Conservation (phyloP, 2,797 vertebrate species). For the Rhinogobio ventralis region DNA sequence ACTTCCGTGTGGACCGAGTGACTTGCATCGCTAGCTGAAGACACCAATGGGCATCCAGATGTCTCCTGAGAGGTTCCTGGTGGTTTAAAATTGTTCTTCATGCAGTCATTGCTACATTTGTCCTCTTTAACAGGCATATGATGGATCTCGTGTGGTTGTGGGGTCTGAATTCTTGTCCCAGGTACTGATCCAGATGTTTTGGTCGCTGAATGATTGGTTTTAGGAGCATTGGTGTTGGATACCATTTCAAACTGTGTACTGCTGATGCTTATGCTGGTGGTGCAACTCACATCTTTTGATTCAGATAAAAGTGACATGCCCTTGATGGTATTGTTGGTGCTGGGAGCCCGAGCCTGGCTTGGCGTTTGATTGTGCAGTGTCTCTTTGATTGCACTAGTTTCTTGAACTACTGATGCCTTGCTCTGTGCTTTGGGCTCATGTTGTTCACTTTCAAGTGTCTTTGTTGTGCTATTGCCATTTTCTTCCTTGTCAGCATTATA, state of each 20-base stretch:
- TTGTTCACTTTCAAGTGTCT: conserved; percentile 55
- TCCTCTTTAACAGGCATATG: conserved; percentile 15
- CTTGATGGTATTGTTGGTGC: conserved; percentile 44
- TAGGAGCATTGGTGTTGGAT: neutral
- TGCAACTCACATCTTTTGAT: conserved; percentile 61
- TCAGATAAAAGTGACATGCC: conserved; percentile 55
- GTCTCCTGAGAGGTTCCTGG: conserved; percentile 51
- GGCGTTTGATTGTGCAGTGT: conserved; percentile 61
- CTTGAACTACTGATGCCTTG: conserved; percentile 53
- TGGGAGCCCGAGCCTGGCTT: conserved; percentile 46
- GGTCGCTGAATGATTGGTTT: conserved; percentile 12
- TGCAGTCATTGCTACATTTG: neutral
- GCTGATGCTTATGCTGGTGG: conserved; percentile 48
- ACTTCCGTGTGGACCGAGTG: conserved; percentile 24
- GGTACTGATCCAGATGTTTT: conserved; percentile 23
- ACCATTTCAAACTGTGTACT: conserved; percentile 1
- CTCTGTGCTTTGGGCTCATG: conserved; percentile 45
- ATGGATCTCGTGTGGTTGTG: conserved; percentile 54
- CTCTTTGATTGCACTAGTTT: conserved; percentile 54
- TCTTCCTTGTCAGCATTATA: conserved; percentile 61
- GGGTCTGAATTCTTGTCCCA: conserved; percentile 41
- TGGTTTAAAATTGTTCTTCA: conserved; percentile 58
- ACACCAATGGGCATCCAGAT: conserved; percentile 30
- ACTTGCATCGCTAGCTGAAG: conserved; percentile 33
- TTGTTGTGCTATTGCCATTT: conserved; percentile 66